A percentile compares a stretch with the other conserved stretches of the same genome.
Conservation (phyloP, 2,888 invertebrate species). For the Orthosia incerta region DNA sequence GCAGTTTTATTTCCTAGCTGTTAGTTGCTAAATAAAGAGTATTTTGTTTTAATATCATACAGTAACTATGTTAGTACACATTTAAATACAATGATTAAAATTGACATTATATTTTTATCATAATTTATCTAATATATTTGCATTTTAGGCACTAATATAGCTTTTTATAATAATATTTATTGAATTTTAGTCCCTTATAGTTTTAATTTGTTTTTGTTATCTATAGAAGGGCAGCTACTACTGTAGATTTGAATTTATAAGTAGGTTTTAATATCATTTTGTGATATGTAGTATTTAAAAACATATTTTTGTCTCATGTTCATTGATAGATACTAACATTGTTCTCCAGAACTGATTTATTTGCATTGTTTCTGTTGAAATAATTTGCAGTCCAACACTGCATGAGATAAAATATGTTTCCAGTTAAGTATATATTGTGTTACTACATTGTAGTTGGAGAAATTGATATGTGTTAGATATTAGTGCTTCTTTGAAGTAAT, state of each 20-base stretch:
- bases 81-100: constrained; percentile 41
- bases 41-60: constrained; percentile 44
- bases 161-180: constrained; percentile 48
- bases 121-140: constrained; percentile 33
- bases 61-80: constrained; percentile 34
- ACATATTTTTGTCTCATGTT: constrained; percentile 30
- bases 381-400: background rate
- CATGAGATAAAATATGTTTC: constrained; percentile 40
- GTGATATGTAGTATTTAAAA: constrained; percentile 54
- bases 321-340: background rate
- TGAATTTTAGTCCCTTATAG: constrained; percentile 37
- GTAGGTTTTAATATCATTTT: constrained; percentile 31
- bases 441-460: constrained; percentile 28
- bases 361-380: background rate
- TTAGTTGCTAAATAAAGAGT: constrained; percentile 33
- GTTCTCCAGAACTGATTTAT: background rate
- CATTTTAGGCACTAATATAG: constrained; percentile 69
- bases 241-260: constrained; percentile 1
- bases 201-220: constrained; percentile 31
- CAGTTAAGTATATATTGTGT: constrained; percentile 29
- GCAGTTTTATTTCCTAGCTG: constrained; percentile 16
- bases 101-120: constrained; percentile 36
- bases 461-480: constrained; percentile 68
- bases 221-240: constrained; percentile 27
- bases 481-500: constrained; percentile 63